Evolutionary conservation across 2,113 vertebrate species (phyloP).

Genomic region (Atractosteus spatula): DNA sequence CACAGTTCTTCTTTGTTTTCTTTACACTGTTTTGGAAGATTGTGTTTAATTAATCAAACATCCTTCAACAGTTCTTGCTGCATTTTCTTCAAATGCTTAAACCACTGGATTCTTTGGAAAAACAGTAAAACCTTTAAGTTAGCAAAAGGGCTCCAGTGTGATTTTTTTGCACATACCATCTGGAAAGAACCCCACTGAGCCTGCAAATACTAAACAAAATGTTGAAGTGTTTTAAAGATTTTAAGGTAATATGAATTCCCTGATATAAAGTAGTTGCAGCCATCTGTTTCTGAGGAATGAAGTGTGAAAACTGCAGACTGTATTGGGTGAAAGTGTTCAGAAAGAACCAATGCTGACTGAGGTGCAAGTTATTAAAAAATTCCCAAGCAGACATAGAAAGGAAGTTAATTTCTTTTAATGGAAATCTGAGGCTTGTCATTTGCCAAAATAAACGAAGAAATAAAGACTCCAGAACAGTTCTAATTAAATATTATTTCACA

Average conservation of each 20-base stretch:
- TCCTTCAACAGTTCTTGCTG: no score
- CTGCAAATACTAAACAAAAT: conserved; percentile 4
- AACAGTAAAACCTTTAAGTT: background rate
- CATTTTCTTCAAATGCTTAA: no score
- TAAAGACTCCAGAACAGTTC: no score
- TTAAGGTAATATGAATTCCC: background rate
- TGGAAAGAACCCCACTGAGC: background rate
- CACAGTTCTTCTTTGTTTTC: no score
- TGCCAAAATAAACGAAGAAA: no score
- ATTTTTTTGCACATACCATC: background rate
- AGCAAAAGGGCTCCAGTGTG: background rate
- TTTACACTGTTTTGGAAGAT: no score
- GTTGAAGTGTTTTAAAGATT: background rate
- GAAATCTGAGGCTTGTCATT: no score
- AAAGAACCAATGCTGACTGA: conserved; percentile 7
- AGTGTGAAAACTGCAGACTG: conserved; percentile 11
- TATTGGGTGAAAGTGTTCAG: background rate
- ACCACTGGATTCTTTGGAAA: background rate
- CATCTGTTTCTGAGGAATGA: conserved; percentile 2
- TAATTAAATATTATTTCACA: no score
- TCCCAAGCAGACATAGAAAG: no score
- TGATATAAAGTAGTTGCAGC: background rate
- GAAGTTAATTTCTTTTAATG: no score
- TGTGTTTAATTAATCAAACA: no score
- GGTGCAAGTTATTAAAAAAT: background rate